phyloP scores from a whole-genome alignment of 2,113 vertebrate genomes.

The Glaucomys volans region DNA sequence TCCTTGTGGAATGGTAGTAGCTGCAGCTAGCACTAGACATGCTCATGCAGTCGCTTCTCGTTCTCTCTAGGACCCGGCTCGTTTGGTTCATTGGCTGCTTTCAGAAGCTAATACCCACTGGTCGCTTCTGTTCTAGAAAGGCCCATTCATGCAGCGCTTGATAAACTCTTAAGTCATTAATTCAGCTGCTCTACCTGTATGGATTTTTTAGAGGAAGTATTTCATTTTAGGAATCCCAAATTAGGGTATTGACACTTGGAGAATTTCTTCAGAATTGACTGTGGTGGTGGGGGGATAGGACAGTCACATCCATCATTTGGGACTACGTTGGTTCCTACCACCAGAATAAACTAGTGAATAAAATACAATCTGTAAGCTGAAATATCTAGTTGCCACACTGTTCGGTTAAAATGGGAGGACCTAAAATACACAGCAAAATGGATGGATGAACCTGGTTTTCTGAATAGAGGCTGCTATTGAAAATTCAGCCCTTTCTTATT shows the following conservation, averaged over 20 bases:
- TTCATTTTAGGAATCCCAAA: background rate
- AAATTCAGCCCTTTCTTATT: background rate
- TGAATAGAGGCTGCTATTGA: background rate
- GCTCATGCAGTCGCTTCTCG: slow-evolving; percentile 57
- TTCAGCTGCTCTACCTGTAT: background rate
- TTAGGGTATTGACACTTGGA: slow-evolving; percentile 6
- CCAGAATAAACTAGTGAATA: background rate
- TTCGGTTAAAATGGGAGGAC: background rate
- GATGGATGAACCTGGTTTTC: background rate
- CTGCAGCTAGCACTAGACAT: background rate
- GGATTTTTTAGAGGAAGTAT: background rate
- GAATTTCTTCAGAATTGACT: slow-evolving; percentile 39
- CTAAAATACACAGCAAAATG: background rate
- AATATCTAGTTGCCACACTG: background rate
- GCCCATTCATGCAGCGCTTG: background rate
- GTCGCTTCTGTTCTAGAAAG: background rate
- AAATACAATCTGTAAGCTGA: background rate
- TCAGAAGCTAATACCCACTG: slow-evolving; percentile 25
- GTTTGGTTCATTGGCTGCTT: rapidly evolving
- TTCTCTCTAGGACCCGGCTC: background rate
- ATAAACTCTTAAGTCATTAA: background rate
- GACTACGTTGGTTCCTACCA: background rate
- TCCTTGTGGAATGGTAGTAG: slow-evolving; percentile 54
- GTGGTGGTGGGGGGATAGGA: background rate
- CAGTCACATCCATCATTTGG: background rate